Base-by-base conservation (phyloP, 2,888 invertebrate genomes). In the Bembecia ichneumoniformis region DNA sequence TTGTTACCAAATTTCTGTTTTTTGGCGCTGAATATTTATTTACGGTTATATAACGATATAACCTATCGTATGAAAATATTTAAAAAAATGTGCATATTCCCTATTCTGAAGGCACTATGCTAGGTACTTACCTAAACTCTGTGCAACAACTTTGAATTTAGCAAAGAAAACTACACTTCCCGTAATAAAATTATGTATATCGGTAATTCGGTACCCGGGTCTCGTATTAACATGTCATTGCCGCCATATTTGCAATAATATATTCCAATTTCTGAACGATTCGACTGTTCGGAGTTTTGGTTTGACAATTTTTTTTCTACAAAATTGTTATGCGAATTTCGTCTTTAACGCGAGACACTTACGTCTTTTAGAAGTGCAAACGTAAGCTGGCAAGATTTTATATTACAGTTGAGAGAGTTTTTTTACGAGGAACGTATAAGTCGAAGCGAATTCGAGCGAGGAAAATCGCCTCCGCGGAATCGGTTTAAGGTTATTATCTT, bases 171-270 rank as follows among this genome's bases (percentile, higher is more conserved):
- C 59, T 58, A 65, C 56, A 55, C 51, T 53, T 53, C 53, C 56
- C 59, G 63, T 62, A 63, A 82, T 81, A 80, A 82, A 79, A 83
- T 83, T 82, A 83, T 83, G 81, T 79, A 82, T 84, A 80, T 77
- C 77, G 78, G 81, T 79, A 82, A 83, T 79, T 77, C 77, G 78
- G 63, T 62, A 66, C 73, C 77, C 52, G 58, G 63, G 62, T 63
- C 68, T 64, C 78, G 66, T 83, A 84, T 84, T 84, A 84, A 84
- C 84, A 84, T 83, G 82, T 84, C 84, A 83, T 83, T 71, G 70
- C 59, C 74, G 82, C 81, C 83, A 82, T 84, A 79, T 82, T n/a
- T 84, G 82, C 68, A 64, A 77, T 77, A 77, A 78, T 79, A 83
- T 82, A 80, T 28, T 28, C 68, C 77, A 75, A 77, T 77, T 34